Conservation (phyloP, 2,888 invertebrate genomes). For the Himalopsyche anomala region DNA sequence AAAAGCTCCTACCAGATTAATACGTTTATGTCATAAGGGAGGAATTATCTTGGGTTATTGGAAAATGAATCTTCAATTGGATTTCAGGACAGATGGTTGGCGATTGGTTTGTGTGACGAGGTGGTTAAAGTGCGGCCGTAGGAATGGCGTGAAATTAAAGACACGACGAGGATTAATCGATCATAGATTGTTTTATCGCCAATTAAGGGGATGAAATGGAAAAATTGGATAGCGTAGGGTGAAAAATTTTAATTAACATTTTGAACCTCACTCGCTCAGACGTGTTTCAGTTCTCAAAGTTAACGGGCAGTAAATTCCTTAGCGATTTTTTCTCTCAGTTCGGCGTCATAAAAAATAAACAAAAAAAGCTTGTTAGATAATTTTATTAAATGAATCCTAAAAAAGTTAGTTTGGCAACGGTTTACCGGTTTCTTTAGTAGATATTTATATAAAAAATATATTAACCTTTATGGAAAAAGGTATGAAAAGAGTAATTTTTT, state of each 20-base stretch:
- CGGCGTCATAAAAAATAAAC: not conserved
- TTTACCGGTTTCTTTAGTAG: too few relatives aligned
- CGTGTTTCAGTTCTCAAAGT: not conserved
- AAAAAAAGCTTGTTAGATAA: not conserved
- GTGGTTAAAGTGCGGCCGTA: constrained; percentile 2
- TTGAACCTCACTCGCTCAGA: not conserved
- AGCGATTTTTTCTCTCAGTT: not conserved
- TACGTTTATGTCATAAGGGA: constrained; percentile 59
- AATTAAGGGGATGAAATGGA: constrained; percentile 26
- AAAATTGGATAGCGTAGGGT: constrained; percentile 29
- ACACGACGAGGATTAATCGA: constrained; percentile 27
- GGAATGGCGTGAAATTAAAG: constrained; percentile 52
- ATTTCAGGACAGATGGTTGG: constrained; percentile 58
- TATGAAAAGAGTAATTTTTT: too few relatives aligned
- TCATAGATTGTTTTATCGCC: constrained; percentile 34
- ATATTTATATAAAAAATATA: too few relatives aligned
- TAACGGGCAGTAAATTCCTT: not conserved
- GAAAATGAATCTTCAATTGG: constrained; percentile 60
- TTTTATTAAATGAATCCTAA: too few relatives aligned
- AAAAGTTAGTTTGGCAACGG: too few relatives aligned
- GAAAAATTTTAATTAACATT: constrained; percentile 29
- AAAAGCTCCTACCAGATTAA: constrained; percentile 58
- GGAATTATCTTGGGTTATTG: constrained; percentile 62
- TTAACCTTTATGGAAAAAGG: too few relatives aligned
- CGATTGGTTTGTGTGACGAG: constrained; percentile 51